Base-by-base conservation (phyloP, 2,113 vertebrate species). In the Alligator sinensis region DNA sequence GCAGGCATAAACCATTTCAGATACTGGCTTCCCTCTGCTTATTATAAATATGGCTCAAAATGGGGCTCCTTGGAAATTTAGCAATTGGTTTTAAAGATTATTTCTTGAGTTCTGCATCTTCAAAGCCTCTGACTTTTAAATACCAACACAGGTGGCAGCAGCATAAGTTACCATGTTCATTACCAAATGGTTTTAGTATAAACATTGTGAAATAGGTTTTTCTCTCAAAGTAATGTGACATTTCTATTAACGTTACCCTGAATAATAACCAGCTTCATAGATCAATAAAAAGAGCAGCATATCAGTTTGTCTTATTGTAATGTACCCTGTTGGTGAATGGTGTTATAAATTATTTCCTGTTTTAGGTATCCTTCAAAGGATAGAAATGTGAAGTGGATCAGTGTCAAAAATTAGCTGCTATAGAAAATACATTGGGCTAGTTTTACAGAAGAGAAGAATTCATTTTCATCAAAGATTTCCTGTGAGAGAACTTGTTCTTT, bases 141-240 rank as follows among this genome's bases (percentile, higher is more conserved):
- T 95, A 84, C 58, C 91, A 64, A 63, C 95, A 80, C 94, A 97
- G 90, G 92, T 96, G 96, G 96, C 76, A 96, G 78, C 64, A 66
- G 38, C 61, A 13, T 38, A 47, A n/a, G 16, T 81, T 81, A 54
- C 34, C 27, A 54, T 17, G 25, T n/a, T 4, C 59, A 92, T 87
- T 88, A 75, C 80, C 91, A 94, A 96, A 89, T 93, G 89, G 21
- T 90, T 92, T 80, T 83, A 61, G 84, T 77, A 80, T 62, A 47
- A 94, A 93, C 91, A 70, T 88, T 91, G 92, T 91, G 94, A 92
- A 93, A 62, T 76, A 58, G 2, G 12, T 93, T 89, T 83, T 88
- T 77, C 62, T 64, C 38, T 77, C 77, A 64, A 61, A 90, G 79
- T 90, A 87, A 87, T 79, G 66, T 88, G 86, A 74, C 63, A 80